Conservation (phyloP, 35 echinoderm and acorn worm genomes). For the Nesometra sesokonis region DNA sequence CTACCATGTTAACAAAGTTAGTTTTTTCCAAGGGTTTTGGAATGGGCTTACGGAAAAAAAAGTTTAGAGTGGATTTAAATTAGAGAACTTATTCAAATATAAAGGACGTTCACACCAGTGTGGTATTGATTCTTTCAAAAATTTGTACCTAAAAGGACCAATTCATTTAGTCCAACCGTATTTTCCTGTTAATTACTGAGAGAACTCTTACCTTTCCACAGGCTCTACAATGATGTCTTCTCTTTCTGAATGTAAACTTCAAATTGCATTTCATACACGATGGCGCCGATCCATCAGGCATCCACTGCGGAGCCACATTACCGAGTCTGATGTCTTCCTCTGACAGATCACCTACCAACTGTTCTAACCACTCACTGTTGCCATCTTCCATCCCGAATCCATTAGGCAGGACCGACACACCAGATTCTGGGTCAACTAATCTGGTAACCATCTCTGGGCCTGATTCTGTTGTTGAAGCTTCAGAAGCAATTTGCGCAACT, state of each 20-base stretch:
- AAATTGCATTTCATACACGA: constrained; percentile 77
- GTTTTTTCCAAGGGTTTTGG: too few relatives aligned
- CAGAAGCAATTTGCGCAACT: not conserved
- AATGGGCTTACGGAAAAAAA: too few relatives aligned
- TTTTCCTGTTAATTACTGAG: too few relatives aligned
- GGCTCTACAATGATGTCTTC: constrained; percentile 95
- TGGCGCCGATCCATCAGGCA: constrained; percentile 73
- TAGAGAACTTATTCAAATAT: too few relatives aligned
- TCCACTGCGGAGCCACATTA: constrained; percentile 80
- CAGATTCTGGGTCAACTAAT: constrained; percentile 17
- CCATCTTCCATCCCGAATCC: constrained; percentile 13
- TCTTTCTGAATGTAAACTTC: constrained; percentile 94
- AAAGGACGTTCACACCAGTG: too few relatives aligned
- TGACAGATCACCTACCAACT: not conserved
- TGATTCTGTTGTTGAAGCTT: not conserved
- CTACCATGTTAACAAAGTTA: too few relatives aligned
- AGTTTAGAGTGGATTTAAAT: too few relatives aligned
- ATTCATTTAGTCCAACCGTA: too few relatives aligned
- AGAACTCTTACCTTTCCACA: constrained; percentile 77
- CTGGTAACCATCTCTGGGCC: not conserved
- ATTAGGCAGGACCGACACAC: not conserved
- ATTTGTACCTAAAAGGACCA: too few relatives aligned
- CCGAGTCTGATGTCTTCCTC: constrained; percentile 25
- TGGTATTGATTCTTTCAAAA: too few relatives aligned
- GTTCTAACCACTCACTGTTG: not conserved